Percentiles rank a stretch among this genome's conserved stretches.
Conservation (phyloP, 2,113 vertebrate species). For the Daboia siamensis region DNA sequence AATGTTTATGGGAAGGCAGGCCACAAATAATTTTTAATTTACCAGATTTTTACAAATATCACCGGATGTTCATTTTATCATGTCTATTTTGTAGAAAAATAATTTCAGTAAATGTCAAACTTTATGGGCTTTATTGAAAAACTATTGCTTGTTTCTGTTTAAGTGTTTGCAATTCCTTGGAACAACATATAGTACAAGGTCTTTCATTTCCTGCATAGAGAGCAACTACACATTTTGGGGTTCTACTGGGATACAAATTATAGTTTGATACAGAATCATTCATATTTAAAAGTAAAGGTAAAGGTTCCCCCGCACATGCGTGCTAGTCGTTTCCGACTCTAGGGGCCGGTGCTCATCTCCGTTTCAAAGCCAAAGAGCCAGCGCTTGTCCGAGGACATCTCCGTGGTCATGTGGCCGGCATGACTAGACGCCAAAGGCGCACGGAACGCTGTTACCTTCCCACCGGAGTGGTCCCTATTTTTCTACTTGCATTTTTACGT, state of each 20-base stretch:
- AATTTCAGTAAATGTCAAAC: neutral
- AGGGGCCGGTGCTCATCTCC: too few species aligned
- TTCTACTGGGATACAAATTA: neutral
- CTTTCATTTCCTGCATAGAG: neutral
- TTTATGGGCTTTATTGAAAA: neutral
- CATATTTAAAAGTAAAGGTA: too few species aligned
- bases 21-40: neutral
- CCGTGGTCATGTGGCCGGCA: too few species aligned
- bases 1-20: neutral
- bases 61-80: neutral
- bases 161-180: neutral
- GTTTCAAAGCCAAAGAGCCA: too few species aligned
- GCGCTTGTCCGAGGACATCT: too few species aligned
- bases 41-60: neutral
- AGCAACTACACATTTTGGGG: neutral
- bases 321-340: too few species aligned
- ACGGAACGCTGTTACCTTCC: too few species aligned
- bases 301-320: too few species aligned
- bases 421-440: too few species aligned
- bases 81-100: neutral
- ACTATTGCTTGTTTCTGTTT: neutral
- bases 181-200: neutral
- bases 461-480: too few species aligned
- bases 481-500: too few species aligned
- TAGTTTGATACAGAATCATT: neutral